phyloP scores from a whole-genome alignment of 2,797 vertebrate species.

The Mallotus villosus region DNA sequence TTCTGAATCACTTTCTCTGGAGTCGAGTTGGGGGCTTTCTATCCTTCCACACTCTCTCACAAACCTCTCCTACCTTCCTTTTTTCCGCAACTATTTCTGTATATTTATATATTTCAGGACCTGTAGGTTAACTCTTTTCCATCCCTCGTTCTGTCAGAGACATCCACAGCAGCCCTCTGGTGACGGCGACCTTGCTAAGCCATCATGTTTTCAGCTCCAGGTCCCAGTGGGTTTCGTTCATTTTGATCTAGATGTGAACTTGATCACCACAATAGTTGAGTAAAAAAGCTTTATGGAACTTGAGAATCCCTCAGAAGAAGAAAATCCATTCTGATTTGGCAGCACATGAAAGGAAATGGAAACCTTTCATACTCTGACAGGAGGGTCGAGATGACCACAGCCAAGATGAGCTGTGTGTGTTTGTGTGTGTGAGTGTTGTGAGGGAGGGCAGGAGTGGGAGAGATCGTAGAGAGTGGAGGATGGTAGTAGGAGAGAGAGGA shows the following conservation, averaged over 20 bases:
- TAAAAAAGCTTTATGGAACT: slow-evolving; percentile 47
- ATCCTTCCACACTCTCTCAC: slow-evolving; percentile 60
- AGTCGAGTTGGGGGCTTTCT: slow-evolving; percentile 64
- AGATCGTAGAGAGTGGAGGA: too few relatives aligned
- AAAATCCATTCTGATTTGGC: slow-evolving; percentile 41
- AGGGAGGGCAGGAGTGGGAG: not conserved
- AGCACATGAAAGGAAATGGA: slow-evolving; percentile 68
- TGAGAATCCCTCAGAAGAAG: slow-evolving; percentile 48
- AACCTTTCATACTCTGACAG: slow-evolving; percentile 57
- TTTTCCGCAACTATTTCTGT: slow-evolving; percentile 38
- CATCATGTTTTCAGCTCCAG: slow-evolving; percentile 46
- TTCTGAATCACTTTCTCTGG: slow-evolving; percentile 70
- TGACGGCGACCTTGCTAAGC: slow-evolving; percentile 48
- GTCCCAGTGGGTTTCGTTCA: slow-evolving; percentile 48
- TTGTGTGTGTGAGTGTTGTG: slow-evolving; percentile 35
- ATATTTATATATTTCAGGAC: slow-evolving; percentile 41
- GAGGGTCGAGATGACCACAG: slow-evolving; percentile 42
- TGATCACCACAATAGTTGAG: slow-evolving; percentile 58
- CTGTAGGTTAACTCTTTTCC: slow-evolving; percentile 55
- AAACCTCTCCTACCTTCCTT: slow-evolving; percentile 29
- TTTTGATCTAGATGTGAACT: slow-evolving; percentile 55
- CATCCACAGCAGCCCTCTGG: slow-evolving; percentile 47
- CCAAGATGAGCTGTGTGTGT: slow-evolving; percentile 23
- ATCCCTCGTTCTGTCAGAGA: slow-evolving; percentile 31
- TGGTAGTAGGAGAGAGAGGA: not conserved